Percentiles rank a stretch among this genome's conserved stretches.
Evolutionary conservation across 2,888 invertebrate species (phyloP).

Genomic region (Trichopria drosophilae): DNA sequence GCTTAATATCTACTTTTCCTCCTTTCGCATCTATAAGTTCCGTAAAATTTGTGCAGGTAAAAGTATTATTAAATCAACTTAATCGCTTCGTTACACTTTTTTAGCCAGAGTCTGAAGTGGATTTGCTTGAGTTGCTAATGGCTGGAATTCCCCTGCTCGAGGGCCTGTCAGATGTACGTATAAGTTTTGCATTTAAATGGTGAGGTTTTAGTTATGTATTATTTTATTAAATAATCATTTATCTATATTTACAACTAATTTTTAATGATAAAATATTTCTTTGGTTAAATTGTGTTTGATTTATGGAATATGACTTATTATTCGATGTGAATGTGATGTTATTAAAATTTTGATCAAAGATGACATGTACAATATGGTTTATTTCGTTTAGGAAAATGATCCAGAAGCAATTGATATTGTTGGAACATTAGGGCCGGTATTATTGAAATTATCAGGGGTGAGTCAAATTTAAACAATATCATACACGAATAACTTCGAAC

Average conservation of each 20-base stretch:
- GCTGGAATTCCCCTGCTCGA: slow-evolving; percentile 49
- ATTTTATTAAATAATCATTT: background rate
- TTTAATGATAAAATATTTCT: slow-evolving; percentile 8
- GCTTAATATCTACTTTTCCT: slow-evolving; percentile 1
- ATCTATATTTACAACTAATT: background rate
- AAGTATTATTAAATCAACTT: no score
- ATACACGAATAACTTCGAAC: no score
- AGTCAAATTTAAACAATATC: no score
- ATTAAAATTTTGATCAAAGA: no score
- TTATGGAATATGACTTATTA: slow-evolving; percentile 4
- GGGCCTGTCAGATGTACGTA: slow-evolving; percentile 50
- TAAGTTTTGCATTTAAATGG: background rate
- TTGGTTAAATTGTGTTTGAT: no score
- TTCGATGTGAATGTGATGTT: slow-evolving; percentile 6
- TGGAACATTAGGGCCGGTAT: slow-evolving; percentile 40
- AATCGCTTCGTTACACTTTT: slow-evolving; percentile 5
- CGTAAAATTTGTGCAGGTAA: no score
- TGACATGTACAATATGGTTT: background rate
- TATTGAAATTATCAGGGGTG: slow-evolving; percentile 38
- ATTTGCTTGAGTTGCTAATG: slow-evolving; percentile 47
- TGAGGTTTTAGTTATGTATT: background rate
- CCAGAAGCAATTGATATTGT: slow-evolving; percentile 36
- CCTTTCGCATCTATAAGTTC: slow-evolving; percentile 1
- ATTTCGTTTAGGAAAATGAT: background rate
- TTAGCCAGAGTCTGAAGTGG: slow-evolving; percentile 51